Percentiles rank a stretch among this genome's conserved stretches.
Evolutionary conservation across 2,888 invertebrate genomes (phyloP).

Genomic region (Liposcelis brunnea): DNA sequence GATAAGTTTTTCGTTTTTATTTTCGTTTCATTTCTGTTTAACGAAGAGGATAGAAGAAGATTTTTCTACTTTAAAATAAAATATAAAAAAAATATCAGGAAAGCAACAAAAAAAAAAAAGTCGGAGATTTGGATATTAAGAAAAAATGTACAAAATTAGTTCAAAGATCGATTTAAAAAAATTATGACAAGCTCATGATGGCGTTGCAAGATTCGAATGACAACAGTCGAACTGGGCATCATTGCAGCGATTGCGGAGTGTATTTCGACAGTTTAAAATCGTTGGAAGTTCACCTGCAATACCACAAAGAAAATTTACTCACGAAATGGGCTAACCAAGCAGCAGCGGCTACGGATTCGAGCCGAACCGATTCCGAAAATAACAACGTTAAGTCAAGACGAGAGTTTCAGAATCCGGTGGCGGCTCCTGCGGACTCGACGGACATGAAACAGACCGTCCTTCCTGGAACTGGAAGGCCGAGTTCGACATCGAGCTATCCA

Average conservation of each 20-base stretch:
- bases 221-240: constrained; percentile 24
- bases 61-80: too few species aligned
- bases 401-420: constrained; percentile 32
- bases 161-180: too few species aligned
- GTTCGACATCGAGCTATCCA: constrained; percentile 6
- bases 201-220: constrained; percentile 6
- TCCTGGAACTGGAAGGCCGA: constrained; percentile 5
- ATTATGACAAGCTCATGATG: neutral
- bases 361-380: constrained; percentile 45
- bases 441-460: constrained; percentile 36
- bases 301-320: constrained; percentile 59
- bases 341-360: constrained; percentile 18
- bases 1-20: too few species aligned
- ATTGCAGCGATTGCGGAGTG: constrained; percentile 59
- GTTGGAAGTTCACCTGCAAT: constrained; percentile 60
- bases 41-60: too few species aligned
- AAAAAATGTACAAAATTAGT: too few species aligned
- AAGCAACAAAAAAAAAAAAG: too few species aligned
- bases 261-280: constrained; percentile 59
- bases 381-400: constrained; percentile 33
- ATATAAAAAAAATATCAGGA: too few species aligned
- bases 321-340: constrained; percentile 39
- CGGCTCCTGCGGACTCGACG: constrained; percentile 58
- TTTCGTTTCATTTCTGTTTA: neutral
- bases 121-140: too few species aligned